Base-by-base conservation (phyloP, 2,797 vertebrate genomes). In the Poeciliopsis gracilis region DNA sequence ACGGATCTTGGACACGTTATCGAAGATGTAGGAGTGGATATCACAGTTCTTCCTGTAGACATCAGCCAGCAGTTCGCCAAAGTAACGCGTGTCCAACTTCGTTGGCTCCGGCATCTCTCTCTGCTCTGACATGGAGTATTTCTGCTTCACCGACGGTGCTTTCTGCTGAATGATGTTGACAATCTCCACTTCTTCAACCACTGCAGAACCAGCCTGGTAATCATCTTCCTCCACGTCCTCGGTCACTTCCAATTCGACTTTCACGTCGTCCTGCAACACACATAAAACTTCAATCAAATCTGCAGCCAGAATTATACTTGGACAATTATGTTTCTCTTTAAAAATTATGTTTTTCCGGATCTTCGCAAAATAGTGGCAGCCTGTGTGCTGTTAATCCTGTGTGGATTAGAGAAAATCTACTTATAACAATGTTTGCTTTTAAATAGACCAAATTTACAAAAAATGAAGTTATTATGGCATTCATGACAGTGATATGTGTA, bases 41-140 rank as follows among this genome's bases (percentile, higher is more conserved):
- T 98, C 97, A 0, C 79, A 94, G 95, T 96, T 98, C 94, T 98
- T 99, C 89, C 96, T 96, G 94, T 96, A 96, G 84, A 99, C 94
- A 11, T 99, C 98, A 0, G 98, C 98, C 76, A 99, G 96, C 79
- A 99, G 95, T 88, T 98, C 98, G 0, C 98, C 98, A 0, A 99
- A 99, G 94, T 96, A 99, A 16, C 97, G 96, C 0, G 97, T 97
- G 91, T 99, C 98, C 91, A 99, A 76, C 90, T 97, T 97, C 0
- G 92, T 84, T 1, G 86, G 49, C 10, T 84, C 86, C 0, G 85
- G 84, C 2, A 6, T 25, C 3, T 90, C 82, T 23, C 6, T 79
- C 49, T 90, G 30, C 55, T 91, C 77, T 43, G 25, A 72, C 66
- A 28, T 69, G 36, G 36, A 36, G 4, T 36, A 36, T 36, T 36